phyloP scores from a whole-genome alignment of 2,888 invertebrate species.

The Neocrepidodera transversa region DNA sequence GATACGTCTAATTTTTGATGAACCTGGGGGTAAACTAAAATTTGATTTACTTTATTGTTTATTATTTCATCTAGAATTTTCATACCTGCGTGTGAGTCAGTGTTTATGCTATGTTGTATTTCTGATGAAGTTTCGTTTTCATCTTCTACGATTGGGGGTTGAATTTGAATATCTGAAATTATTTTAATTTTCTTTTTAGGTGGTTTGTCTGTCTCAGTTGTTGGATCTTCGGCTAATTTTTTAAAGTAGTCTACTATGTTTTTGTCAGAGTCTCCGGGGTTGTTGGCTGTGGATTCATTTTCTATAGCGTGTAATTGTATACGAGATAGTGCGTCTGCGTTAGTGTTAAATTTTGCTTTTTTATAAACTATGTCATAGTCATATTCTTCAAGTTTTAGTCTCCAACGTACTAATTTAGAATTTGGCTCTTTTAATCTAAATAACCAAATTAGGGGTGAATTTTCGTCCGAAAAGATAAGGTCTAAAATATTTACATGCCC shows the following conservation, averaged over 20 bases:
- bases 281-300: no score
- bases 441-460: constrained; percentile 32
- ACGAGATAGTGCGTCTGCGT: constrained; percentile 10
- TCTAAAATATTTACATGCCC: no score
- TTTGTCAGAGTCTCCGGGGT: no score
- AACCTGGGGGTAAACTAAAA: neutral
- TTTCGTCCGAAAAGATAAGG: no score
- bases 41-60: neutral
- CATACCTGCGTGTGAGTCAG: neutral
- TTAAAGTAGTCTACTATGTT: constrained; percentile 14
- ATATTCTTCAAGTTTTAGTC: constrained; percentile 21
- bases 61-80: no score
- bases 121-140: no score
- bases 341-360: constrained; percentile 26
- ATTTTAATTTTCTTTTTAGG: neutral
- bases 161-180: neutral
- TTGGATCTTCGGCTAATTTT: no score
- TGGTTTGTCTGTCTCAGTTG: no score
- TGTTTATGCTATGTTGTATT: no score
- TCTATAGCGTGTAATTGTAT: constrained; percentile 12
- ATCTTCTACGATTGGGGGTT: no score
- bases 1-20: neutral
- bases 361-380: constrained; percentile 17
- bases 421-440: constrained; percentile 25
- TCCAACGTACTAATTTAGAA: constrained; percentile 15